These are phyloP conservation scores for Macaca mulatta DNA, from an alignment of 2,113 vertebrate genomes.

Conservation along the genomic window DNA sequence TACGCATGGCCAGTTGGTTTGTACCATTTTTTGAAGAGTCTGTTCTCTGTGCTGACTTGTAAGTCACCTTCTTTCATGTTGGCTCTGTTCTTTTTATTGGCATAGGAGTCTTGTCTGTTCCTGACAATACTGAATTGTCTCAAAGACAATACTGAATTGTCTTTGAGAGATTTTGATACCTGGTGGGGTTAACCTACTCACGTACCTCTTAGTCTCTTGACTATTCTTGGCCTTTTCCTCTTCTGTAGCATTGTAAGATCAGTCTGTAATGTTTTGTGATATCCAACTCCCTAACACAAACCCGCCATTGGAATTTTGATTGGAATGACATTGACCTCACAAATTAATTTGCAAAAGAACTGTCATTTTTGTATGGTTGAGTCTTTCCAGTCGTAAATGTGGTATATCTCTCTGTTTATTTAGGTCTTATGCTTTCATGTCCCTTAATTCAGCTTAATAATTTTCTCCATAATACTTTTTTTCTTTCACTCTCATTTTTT, in stretches of 20 bases:
- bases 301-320: neutral
- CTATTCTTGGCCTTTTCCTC: neutral
- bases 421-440: neutral
- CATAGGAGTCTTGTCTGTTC: neutral
- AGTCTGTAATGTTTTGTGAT: neutral
- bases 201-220: neutral
- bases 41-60: neutral
- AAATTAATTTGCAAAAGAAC: neutral
- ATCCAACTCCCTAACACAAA: neutral
- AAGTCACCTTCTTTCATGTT: neutral
- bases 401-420: neutral
- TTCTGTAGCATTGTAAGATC: neutral
- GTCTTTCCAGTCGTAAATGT: neutral
- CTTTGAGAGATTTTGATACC: neutral
- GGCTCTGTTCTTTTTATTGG: neutral
- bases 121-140: neutral
- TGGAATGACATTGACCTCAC: neutral
- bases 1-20: neutral
- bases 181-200: neutral
- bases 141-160: neutral
- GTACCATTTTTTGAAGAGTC: neutral
- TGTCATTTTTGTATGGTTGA: neutral
- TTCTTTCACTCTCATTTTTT: too few relatives aligned
- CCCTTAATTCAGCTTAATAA: neutral
- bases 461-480: neutral